Percentiles rank a stretch among this genome's conserved stretches.
Conservation (phyloP, 2,797 vertebrate genomes). For the Mustela erminea region DNA sequence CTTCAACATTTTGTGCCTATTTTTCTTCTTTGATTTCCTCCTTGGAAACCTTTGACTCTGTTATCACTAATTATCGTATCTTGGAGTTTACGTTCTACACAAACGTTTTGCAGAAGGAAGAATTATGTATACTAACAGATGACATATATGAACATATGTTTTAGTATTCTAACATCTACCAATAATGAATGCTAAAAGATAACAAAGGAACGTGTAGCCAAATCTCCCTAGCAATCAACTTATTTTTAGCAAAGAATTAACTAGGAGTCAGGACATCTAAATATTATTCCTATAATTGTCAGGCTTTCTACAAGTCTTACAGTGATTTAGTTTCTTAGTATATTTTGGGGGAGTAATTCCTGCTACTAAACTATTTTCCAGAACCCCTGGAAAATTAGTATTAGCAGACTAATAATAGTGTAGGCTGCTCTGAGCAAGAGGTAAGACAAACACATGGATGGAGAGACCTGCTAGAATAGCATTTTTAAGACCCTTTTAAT, state of each 20-base stretch:
- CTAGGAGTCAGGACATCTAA: neutral
- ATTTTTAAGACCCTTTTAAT: neutral
- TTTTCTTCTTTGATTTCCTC: neutral
- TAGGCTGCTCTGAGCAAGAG: neutral
- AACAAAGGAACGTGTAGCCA: neutral
- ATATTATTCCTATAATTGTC: slow-evolving; percentile 17
- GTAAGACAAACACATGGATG: neutral
- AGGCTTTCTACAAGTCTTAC: neutral
- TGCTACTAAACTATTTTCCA: neutral
- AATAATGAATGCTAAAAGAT: neutral
- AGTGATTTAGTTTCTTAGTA: neutral
- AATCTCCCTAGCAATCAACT: neutral
- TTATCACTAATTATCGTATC: neutral
- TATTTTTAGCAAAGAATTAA: slow-evolving; percentile 48
- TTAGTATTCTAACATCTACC: neutral
- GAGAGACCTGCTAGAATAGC: neutral
- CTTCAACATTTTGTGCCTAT: neutral
- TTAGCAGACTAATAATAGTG: neutral
- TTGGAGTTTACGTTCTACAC: slow-evolving; percentile 35
- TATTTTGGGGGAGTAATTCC: slow-evolving; percentile 27
- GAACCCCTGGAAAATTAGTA: slow-evolving; percentile 40
- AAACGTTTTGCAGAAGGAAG: neutral
- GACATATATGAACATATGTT: neutral
- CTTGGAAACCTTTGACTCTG: neutral
- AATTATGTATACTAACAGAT: neutral